Conservation (phyloP, 2,113 vertebrate species). For the Rutilus rutilus region DNA sequence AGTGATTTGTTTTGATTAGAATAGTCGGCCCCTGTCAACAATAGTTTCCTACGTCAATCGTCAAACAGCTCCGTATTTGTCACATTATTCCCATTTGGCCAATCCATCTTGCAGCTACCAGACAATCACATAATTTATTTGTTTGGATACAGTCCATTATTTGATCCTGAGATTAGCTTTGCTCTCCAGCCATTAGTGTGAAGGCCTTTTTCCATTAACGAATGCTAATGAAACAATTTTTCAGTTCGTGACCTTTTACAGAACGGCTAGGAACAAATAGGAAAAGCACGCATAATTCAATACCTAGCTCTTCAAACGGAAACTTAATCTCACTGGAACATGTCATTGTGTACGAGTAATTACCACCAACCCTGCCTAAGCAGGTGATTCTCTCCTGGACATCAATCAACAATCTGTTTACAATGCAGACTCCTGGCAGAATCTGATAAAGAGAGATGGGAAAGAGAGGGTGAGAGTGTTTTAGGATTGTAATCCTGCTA, state of each 20-base stretch:
- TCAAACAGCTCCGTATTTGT: slow-evolving; percentile 23
- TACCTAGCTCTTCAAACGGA: slow-evolving; percentile 37
- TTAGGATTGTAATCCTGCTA: slow-evolving; percentile 15
- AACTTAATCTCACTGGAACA: slow-evolving; percentile 34
- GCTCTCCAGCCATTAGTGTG: slow-evolving; percentile 50
- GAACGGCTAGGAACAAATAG: slow-evolving; percentile 33
- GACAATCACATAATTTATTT: slow-evolving; percentile 57
- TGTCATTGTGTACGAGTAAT: slow-evolving; percentile 49
- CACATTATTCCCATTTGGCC: slow-evolving; percentile 26
- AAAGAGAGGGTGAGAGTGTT: slow-evolving; percentile 38
- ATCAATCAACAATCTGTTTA: slow-evolving; percentile 50
- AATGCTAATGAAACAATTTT: slow-evolving; percentile 56
- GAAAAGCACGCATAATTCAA: slow-evolving; percentile 37
- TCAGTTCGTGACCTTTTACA: slow-evolving; percentile 57
- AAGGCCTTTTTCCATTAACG: slow-evolving; percentile 50
- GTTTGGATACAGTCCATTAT: slow-evolving; percentile 55
- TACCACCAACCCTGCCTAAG: slow-evolving; percentile 10
- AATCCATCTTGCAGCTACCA: slow-evolving; percentile 20
- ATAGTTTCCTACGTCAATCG: slow-evolving; percentile 48
- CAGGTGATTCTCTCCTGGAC: slow-evolving; percentile 27
- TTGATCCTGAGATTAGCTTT: slow-evolving; percentile 52
- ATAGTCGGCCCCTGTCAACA: slow-evolving; percentile 43
- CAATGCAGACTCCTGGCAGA: slow-evolving; percentile 2
- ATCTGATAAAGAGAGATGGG: slow-evolving; percentile 7
- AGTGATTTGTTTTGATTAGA: slow-evolving; percentile 60